These are phyloP conservation scores for Zaprionus tsacasi DNA, from an alignment of 1,140 invertebrate species.

Conservation along the genomic window DNA sequence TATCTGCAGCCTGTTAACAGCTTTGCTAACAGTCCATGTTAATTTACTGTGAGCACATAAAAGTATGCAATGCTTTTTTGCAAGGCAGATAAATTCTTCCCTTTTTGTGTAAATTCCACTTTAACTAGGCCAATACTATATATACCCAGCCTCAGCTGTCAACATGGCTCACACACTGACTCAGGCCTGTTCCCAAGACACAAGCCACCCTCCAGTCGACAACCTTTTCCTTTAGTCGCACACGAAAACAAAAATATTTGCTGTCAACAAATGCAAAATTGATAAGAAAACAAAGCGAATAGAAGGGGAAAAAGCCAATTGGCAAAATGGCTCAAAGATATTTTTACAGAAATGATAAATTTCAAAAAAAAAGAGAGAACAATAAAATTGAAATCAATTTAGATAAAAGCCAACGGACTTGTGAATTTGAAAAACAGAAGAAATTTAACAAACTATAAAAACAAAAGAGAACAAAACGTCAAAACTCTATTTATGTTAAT, in stretches of 20 bases:
- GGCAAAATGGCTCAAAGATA: slow-evolving; percentile 46
- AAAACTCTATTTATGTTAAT: slow-evolving; percentile 32
- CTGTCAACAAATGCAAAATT: slow-evolving; percentile 67
- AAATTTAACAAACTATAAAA: not conserved
- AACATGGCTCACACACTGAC: not conserved
- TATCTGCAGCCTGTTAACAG: not conserved
- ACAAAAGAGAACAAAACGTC: slow-evolving; percentile 37
- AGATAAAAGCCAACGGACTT: not conserved
- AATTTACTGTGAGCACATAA: not conserved
- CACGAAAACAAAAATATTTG: slow-evolving; percentile 33
- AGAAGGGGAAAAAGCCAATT: slow-evolving; percentile 52
- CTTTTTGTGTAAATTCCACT: not conserved
- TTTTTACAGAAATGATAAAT: slow-evolving; percentile 47
- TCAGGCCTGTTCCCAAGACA: not conserved
- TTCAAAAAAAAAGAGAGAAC: not conserved
- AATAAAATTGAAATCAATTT: not conserved
- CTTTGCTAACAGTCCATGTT: not conserved
- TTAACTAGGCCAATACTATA: not conserved
- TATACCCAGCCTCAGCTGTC: not conserved
- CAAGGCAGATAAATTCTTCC: too few relatives aligned
- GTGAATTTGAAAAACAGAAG: too few relatives aligned
- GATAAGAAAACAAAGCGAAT: slow-evolving; percentile 46
- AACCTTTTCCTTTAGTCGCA: slow-evolving; percentile 13
- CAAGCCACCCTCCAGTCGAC: not conserved
- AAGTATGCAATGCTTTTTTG: slow-evolving; percentile 1